Conservation (phyloP, 1,140 invertebrate species). For the Drosophila sp. region DNA sequence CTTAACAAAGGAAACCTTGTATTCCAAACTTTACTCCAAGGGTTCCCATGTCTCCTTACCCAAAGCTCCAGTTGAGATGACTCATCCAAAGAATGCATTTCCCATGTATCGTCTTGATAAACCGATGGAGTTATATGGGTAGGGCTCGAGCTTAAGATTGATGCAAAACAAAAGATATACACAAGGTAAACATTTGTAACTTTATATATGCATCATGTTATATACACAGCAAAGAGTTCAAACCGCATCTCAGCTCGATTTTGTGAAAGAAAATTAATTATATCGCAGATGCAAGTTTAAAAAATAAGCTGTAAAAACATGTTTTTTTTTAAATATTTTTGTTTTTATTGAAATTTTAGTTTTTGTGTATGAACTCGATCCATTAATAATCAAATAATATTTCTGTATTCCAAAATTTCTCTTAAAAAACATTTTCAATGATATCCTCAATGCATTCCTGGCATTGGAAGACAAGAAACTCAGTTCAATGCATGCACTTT, state of each 20-base stretch:
- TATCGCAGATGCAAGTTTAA: neutral
- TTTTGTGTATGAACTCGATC: too few species aligned
- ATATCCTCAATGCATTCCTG: too few species aligned
- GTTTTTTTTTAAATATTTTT: too few species aligned
- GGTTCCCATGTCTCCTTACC: conserved; percentile 16
- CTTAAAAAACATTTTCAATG: too few species aligned
- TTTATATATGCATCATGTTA: too few species aligned
- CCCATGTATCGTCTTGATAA: conserved; percentile 44
- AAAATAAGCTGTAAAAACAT: neutral
- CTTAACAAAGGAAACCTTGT: conserved; percentile 39
- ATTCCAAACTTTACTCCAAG: neutral
- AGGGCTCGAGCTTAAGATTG: conserved; percentile 32
- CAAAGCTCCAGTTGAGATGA: conserved; percentile 2
- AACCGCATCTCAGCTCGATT: neutral
- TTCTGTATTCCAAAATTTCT: too few species aligned
- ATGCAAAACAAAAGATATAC: conserved; percentile 29
- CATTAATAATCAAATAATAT: too few species aligned
- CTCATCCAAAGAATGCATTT: conserved; percentile 48
- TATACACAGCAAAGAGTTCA: neutral
- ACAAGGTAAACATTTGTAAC: conserved; percentile 32
- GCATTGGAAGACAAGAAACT: neutral
- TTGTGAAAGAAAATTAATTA: neutral
- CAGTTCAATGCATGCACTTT: conserved; percentile 1
- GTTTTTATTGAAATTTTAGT: too few species aligned
- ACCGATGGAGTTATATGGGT: conserved; percentile 40